Conservation (phyloP, 2,113 vertebrate species). For the Malurus elegans region DNA sequence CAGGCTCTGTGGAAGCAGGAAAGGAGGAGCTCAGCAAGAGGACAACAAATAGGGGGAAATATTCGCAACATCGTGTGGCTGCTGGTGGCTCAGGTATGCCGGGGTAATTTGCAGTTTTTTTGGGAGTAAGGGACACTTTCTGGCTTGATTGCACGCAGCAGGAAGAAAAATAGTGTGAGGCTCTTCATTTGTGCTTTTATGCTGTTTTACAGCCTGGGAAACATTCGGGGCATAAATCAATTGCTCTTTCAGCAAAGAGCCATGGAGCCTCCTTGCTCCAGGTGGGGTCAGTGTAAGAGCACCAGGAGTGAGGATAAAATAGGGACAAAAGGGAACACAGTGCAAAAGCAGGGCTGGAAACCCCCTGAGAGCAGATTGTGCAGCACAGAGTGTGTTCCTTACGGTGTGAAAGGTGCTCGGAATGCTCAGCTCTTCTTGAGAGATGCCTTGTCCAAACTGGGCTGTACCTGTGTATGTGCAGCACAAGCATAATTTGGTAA, state of each 20-base stretch:
- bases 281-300: constrained; percentile 9
- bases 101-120: constrained; percentile 13
- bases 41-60: not conserved
- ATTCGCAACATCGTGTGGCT: not conserved
- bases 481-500: not conserved
- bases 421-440: not conserved
- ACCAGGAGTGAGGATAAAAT: not conserved
- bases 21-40: constrained; percentile 36
- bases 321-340: not conserved
- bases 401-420: not conserved
- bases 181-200: constrained; percentile 2
- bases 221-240: not conserved
- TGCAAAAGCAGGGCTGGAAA: not conserved
- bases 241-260: not conserved
- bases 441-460: not conserved
- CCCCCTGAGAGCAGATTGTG: not conserved
- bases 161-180: constrained; percentile 11
- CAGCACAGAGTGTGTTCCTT: not conserved
- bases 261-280: not conserved
- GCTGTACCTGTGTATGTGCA: rapidly evolving
- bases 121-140: constrained; percentile 1
- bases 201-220: constrained; percentile 3
- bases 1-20: not conserved
- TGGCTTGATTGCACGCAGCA: constrained; percentile 35
- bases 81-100: not conserved